Evolutionary conservation across 2,113 vertebrate genomes (phyloP).

Genomic region (Dicerorhinus sumatrensis): DNA sequence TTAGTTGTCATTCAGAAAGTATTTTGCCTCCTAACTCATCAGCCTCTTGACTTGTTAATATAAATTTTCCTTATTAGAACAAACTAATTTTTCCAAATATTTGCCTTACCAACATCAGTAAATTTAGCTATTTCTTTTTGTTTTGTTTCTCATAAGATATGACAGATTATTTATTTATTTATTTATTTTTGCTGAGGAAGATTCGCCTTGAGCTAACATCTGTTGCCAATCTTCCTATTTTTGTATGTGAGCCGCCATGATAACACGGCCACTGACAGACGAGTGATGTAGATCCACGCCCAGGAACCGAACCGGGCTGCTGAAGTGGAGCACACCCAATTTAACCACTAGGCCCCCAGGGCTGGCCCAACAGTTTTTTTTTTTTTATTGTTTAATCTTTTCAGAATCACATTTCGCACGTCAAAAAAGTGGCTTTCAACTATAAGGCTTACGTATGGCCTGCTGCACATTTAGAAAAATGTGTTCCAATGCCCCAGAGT

Average conservation of each 20-base stretch:
- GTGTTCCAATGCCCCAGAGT: not conserved
- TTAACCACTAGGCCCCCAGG: no score
- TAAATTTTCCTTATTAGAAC: not conserved
- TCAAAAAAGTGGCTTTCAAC: not conserved
- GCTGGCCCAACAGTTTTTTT: not conserved
- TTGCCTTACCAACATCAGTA: not conserved
- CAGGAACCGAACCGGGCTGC: no score
- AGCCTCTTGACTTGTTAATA: not conserved
- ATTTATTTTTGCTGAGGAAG: not conserved
- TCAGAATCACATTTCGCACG: not conserved
- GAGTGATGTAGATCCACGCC: no score
- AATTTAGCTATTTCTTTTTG: not conserved
- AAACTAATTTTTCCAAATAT: constrained; percentile 10
- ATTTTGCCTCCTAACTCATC: not conserved
- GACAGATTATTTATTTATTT: not conserved
- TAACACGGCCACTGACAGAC: no score
- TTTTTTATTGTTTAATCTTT: not conserved
- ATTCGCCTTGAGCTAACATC: no score
- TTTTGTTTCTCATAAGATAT: not conserved
- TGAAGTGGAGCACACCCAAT: no score
- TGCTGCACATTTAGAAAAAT: constrained; percentile 11
- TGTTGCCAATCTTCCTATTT: no score
- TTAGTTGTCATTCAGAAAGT: not conserved
- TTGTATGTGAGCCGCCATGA: no score
- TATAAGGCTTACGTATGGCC: not conserved